Evolutionary conservation across 2,113 vertebrate genomes (phyloP), one percentile per base, ranked within the genome.

Genomic region (Arvicanthis niloticus): DNA sequence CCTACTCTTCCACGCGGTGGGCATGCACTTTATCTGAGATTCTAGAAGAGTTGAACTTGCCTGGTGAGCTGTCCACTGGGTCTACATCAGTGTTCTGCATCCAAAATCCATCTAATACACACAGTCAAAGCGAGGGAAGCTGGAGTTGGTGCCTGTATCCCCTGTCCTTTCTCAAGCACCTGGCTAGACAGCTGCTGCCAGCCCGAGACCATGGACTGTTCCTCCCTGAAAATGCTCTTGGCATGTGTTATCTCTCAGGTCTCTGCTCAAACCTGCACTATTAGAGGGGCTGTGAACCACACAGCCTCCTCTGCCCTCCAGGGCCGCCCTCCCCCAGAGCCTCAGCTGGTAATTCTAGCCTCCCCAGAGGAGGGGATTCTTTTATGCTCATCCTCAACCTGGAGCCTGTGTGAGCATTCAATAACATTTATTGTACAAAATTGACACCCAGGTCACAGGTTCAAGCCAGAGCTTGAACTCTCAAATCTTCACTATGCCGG

Each of bases 11-110:
- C 65, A 17, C 2, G 4, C 5, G 24, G 34, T 22, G 58, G 58
- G 58, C 58, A 15, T 29, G 65, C 48, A 7, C 53, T 56, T 42
- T 62, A 3, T 45, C 77, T 58, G 9, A 15, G 31, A 3, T 19
- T 17, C 19, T 31, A 0, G 7, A 2, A 7, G 3, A 2, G 53
- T 1, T 5, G 3, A 24, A 17, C 8, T 29, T 42, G 26, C 10
- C 4, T 8, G 0, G 91, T 31, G 1, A 9, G 9, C 6, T 16
- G 34, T 4, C 19, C 31, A n/a, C n/a, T 19, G 26, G 3, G 16
- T n/a, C 5, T 12, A 19, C 58, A 5, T 56, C 15, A 1, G 7
- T 7, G 0, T 9, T 17, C 21, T 19, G 22, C 15, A 4, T 31
- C 12, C 1, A 0, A 1, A 3, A 21, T 56, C 62, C 62, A 62